Evolutionary conservation across 2,113 vertebrate species (phyloP).

Genomic region (Odocoileus virginianus): DNA sequence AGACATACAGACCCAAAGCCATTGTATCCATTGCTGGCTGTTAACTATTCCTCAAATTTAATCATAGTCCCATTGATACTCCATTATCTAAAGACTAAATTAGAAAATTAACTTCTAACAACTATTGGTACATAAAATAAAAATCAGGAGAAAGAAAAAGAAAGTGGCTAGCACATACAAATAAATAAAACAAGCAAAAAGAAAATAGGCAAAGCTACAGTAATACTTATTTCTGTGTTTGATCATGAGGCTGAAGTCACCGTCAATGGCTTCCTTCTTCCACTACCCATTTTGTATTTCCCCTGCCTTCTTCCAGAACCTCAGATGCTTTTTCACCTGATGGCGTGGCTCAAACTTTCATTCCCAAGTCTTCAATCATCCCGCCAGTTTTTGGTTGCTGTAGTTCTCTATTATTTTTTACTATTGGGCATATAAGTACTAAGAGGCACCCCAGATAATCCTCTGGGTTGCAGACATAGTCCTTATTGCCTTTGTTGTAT

Average conservation of each 20-base stretch:
- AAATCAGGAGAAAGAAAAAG: neutral
- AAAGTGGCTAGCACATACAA: neutral
- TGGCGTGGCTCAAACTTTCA: neutral
- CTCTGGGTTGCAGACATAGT: neutral
- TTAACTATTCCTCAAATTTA: neutral
- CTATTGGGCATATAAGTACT: neutral
- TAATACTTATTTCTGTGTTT: constrained; percentile 4
- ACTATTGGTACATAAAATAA: neutral
- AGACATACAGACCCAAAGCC: neutral
- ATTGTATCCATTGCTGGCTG: neutral
- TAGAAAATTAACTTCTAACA: constrained; percentile 12
- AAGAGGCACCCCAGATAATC: neutral
- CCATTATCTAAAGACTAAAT: neutral
- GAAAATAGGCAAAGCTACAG: neutral
- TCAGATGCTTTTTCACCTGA: neutral
- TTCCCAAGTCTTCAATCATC: neutral
- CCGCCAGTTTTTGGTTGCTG: neutral
- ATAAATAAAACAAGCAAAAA: neutral
- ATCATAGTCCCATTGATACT: neutral
- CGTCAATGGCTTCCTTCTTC: neutral
- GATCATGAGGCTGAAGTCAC: neutral
- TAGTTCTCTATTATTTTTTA: constrained; percentile 4
- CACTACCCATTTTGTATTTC: neutral
- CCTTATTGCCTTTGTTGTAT: neutral
- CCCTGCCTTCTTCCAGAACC: neutral